Evolutionary conservation across 2,113 vertebrate genomes (phyloP).

Genomic region (Platysternon megacephalum): DNA sequence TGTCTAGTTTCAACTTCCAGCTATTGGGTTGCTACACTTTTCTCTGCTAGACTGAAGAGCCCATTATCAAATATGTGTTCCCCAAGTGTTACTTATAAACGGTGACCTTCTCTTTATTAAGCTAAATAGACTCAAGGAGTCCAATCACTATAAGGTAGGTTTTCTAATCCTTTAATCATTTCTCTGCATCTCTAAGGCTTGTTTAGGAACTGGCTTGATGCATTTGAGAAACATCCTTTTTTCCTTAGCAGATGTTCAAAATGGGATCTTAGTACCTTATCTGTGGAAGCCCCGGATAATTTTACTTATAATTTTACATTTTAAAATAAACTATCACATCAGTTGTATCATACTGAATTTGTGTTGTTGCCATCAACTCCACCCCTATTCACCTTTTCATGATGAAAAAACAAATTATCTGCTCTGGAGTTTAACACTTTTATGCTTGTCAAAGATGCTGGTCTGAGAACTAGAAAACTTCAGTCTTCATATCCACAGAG

Average conservation of each 20-base stretch:
- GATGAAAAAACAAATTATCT: background rate
- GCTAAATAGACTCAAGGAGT: background rate
- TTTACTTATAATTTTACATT: background rate
- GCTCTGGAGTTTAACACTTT: background rate
- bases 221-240: background rate
- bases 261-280: background rate
- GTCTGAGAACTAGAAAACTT: background rate
- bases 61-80: background rate
- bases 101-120: background rate
- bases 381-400: background rate
- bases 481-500: background rate
- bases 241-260: background rate
- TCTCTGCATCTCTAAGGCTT: background rate
- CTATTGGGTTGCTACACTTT: background rate
- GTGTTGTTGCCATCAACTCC: background rate
- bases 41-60: background rate
- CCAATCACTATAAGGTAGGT: background rate
- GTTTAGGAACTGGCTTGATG: background rate
- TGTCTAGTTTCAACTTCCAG: background rate
- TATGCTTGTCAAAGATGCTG: background rate
- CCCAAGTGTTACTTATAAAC: background rate
- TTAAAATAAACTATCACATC: background rate
- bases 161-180: background rate
- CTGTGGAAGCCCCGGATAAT: rapidly evolving
- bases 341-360: background rate